Evolutionary conservation across 2,888 invertebrate species (phyloP).

Genomic region (Steinernema hermaphroditum): DNA sequence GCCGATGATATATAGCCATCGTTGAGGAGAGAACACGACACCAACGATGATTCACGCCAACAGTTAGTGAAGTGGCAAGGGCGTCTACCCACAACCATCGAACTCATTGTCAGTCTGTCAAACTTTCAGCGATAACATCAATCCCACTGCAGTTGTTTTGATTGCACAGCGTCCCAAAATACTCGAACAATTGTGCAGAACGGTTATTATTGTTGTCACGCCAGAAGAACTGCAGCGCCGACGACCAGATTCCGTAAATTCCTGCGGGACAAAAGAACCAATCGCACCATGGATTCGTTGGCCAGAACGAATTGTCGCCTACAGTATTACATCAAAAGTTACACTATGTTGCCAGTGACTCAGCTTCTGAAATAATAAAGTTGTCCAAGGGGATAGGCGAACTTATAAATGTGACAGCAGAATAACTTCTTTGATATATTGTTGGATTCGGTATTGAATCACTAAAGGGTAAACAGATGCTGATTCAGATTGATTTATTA

Average conservation of each 20-base stretch:
- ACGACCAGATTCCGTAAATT: background rate
- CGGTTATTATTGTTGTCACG: background rate
- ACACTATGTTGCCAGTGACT: too few relatives aligned
- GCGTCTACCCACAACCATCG: background rate
- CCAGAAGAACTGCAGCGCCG: background rate
- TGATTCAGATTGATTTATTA: too few relatives aligned
- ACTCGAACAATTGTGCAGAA: slow-evolving; percentile 1
- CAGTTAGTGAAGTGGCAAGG: too few relatives aligned
- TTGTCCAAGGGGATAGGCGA: too few relatives aligned
- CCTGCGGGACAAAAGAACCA: background rate
- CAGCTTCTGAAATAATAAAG: too few relatives aligned
- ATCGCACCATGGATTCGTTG: background rate
- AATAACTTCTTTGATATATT: too few relatives aligned
- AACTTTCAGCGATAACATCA: background rate
- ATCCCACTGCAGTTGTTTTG: background rate
- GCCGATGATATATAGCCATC: background rate
- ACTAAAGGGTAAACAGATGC: too few relatives aligned
- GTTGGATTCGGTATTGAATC: too few relatives aligned
- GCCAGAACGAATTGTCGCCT: too few relatives aligned
- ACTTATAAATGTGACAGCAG: too few relatives aligned
- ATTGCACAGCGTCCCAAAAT: slow-evolving; percentile 8
- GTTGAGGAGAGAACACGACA: background rate
- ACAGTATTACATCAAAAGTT: too few relatives aligned
- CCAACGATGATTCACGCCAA: too few relatives aligned
- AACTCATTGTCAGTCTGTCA: background rate